Evolutionary conservation across 35 echinoderm and acorn worm genomes (phyloP).

Genomic region (Diadema setosum): DNA sequence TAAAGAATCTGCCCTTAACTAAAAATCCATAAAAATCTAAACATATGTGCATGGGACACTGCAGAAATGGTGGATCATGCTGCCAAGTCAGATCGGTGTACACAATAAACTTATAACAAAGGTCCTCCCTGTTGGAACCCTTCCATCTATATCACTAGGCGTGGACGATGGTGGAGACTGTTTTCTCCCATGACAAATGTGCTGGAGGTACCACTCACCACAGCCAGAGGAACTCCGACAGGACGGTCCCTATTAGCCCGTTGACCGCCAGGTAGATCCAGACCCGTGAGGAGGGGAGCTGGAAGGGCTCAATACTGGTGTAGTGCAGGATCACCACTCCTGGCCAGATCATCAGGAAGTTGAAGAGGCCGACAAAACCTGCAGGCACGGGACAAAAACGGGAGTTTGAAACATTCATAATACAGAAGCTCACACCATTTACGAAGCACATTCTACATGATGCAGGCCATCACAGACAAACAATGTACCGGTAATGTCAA

Average conservation of each 20-base stretch:
- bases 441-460: no score
- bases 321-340: slow-evolving; percentile 86
- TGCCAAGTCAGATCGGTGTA: no score
- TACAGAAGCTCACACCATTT: no score
- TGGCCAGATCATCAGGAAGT: slow-evolving; percentile 95
- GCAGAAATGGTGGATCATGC: no score
- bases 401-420: no score
- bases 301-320: slow-evolving; percentile 68
- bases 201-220: slow-evolving; percentile 61
- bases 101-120: no score
- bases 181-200: not conserved
- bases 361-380: slow-evolving; percentile 99
- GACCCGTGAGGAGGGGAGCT: slow-evolving; percentile 76
- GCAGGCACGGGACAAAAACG: not conserved
- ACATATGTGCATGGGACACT: no score
- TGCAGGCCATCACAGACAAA: no score
- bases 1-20: no score
- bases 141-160: not conserved
- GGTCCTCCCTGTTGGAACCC: not conserved
- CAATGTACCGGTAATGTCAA: no score
- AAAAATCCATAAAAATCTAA: no score
- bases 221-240: slow-evolving; percentile 95
- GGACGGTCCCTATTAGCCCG: slow-evolving; percentile 86
- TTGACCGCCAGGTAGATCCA: slow-evolving; percentile 92
- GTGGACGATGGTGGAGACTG: not conserved